These are phyloP conservation scores for Cactoblastis cactorum DNA, from an alignment of 2,888 invertebrate species.

Conservation along the genomic window DNA sequence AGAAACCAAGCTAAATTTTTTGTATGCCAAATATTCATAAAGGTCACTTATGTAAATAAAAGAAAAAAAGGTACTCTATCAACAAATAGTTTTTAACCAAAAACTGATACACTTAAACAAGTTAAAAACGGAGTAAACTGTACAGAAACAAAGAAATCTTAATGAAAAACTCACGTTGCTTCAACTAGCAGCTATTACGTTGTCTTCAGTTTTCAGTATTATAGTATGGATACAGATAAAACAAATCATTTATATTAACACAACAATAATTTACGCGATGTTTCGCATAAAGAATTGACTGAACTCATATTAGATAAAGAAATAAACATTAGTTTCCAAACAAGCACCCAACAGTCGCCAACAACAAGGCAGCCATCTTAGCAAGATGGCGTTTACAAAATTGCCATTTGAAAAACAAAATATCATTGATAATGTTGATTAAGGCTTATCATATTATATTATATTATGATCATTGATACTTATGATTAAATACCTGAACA, in stretches of 20 bases:
- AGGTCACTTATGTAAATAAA: constrained; percentile 7
- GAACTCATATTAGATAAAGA: constrained; percentile 57
- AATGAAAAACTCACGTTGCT: constrained; percentile 62
- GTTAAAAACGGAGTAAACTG: neutral
- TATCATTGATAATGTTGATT: constrained; percentile 26
- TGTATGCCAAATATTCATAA: neutral
- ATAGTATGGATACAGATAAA: constrained; percentile 11
- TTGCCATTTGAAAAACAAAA: constrained; percentile 29
- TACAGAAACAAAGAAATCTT: constrained; percentile 23
- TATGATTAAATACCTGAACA: too few species aligned
- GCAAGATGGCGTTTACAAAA: constrained; percentile 49
- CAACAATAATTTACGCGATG: constrained; percentile 29
- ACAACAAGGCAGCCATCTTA: constrained; percentile 76
- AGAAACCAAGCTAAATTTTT: neutral
- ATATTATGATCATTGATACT: too few species aligned
- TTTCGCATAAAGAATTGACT: constrained; percentile 38
- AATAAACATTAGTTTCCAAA: constrained; percentile 70
- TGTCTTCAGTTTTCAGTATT: constrained; percentile 17
- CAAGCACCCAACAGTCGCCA: constrained; percentile 74
- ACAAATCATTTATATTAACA: constrained; percentile 51
- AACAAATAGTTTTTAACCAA: neutral
- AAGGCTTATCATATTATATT: too few species aligned
- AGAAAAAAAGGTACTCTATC: too few species aligned
- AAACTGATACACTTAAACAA: neutral
- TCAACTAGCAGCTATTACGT: constrained; percentile 35